phyloP scores from a whole-genome alignment of 1,140 invertebrate genomes.

The Solenopsis invicta region DNA sequence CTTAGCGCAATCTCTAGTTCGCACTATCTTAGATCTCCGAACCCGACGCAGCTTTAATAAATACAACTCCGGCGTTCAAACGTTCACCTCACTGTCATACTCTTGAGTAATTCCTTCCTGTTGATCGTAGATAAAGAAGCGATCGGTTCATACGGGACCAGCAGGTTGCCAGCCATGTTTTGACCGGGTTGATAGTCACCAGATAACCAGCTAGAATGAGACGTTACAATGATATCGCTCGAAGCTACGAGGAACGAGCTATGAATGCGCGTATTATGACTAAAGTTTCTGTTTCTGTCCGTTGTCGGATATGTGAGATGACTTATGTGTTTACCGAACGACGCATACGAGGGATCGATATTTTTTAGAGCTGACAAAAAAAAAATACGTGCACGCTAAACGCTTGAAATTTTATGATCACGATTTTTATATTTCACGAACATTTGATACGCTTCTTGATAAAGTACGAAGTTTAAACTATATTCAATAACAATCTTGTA shows the following conservation, averaged over 20 bases:
- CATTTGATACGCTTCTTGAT: too few species aligned
- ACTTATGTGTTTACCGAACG: conserved; percentile 11
- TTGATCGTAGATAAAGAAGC: conserved; percentile 76
- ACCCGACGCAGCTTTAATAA: conserved; percentile 74
- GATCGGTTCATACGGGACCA: conserved; percentile 62
- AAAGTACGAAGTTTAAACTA: background rate
- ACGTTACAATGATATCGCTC: conserved; percentile 53
- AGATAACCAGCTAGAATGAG: conserved; percentile 61
- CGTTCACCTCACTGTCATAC: conserved; percentile 74
- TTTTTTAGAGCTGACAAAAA: background rate
- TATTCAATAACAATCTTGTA: too few species aligned
- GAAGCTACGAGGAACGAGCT: conserved; percentile 34
- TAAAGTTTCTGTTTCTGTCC: conserved; percentile 24
- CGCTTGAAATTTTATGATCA: background rate
- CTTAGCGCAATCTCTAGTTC: conserved; percentile 58
- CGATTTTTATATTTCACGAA: too few species aligned
- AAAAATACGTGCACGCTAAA: background rate
- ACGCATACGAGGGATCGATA: background rate
- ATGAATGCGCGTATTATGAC: conserved; percentile 51
- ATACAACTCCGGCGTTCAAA: conserved; percentile 71
- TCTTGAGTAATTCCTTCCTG: conserved; percentile 79
- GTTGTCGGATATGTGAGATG: background rate
- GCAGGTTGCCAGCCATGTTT: conserved; percentile 66
- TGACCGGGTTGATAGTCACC: conserved; percentile 71
- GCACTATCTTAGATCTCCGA: conserved; percentile 65